Percentiles rank a stretch among this genome's conserved stretches.
phyloP scores from a whole-genome alignment of 2,888 invertebrate species.

The Lochmaea capreae region DNA sequence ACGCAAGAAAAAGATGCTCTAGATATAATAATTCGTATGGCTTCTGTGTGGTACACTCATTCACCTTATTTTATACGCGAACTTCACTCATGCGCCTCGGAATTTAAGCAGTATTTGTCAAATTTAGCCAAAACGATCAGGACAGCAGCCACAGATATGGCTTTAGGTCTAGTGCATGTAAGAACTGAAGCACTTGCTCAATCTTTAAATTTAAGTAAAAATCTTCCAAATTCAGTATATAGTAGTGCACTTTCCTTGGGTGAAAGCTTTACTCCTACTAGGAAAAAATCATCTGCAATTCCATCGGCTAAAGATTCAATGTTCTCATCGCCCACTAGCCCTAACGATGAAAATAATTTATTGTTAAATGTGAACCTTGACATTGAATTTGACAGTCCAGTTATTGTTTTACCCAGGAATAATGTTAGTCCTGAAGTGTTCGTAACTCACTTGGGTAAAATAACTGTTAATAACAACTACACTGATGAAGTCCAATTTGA shows the following conservation, averaged over 20 bases:
- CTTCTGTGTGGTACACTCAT: conserved; percentile 94
- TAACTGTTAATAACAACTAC: conserved; percentile 69
- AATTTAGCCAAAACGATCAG: conserved; percentile 87
- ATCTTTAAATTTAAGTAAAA: conserved; percentile 70
- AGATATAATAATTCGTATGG: conserved; percentile 74
- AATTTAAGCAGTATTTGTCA: conserved; percentile 89
- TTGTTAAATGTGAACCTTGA: conserved; percentile 71
- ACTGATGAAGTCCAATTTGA: conserved; percentile 45
- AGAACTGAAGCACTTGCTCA: conserved; percentile 72
- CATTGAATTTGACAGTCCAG: conserved; percentile 89
- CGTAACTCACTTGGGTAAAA: conserved; percentile 93
- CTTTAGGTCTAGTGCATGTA: conserved; percentile 86
- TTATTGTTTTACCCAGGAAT: conserved; percentile 86
- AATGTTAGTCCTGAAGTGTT: conserved; percentile 84
- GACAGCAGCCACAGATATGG: conserved; percentile 94
- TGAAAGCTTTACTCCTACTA: conserved; percentile 66
- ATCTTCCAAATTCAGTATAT: conserved; percentile 65
- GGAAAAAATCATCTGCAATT: conserved; percentile 63
- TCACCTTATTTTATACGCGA: conserved; percentile 88
- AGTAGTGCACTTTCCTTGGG: conserved; percentile 62
- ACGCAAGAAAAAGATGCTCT: conserved; percentile 58
- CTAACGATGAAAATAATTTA: conserved; percentile 59
- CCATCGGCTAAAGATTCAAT: conserved; percentile 62
- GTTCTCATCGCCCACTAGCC: conserved; percentile 64
- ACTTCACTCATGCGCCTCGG: conserved; percentile 87